A percentile compares a stretch with the other conserved stretches of the same genome.
phyloP scores from a whole-genome alignment of 1,140 invertebrate genomes.

The Drosophila varians region DNA sequence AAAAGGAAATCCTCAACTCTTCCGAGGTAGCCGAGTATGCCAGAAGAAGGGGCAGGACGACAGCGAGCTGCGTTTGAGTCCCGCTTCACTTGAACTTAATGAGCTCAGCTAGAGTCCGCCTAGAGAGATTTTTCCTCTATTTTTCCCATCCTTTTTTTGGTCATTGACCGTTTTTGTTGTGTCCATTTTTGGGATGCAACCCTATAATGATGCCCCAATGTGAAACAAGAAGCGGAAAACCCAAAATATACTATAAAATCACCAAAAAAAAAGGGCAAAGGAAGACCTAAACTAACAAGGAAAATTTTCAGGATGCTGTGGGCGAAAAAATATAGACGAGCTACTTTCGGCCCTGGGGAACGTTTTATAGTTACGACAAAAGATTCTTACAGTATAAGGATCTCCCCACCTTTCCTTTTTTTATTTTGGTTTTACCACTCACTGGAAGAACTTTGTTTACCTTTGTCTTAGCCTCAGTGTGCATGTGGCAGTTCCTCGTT shows the following conservation, averaged over 20 bases:
- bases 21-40: background rate
- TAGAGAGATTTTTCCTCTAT: background rate
- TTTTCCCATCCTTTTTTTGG: background rate
- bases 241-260: conserved; percentile 32
- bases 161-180: conserved; percentile 2
- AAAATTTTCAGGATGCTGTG: conserved; percentile 8
- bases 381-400: conserved; percentile 25
- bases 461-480: conserved; percentile 28
- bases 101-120: conserved; percentile 29
- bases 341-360: conserved; percentile 10
- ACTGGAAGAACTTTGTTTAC: conserved; percentile 35
- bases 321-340: background rate
- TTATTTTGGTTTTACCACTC: background rate
- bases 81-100: conserved; percentile 41
- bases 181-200: conserved; percentile 36
- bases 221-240: conserved; percentile 28
- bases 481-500: conserved; percentile 47
- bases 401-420: background rate
- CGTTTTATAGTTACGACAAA: conserved; percentile 45
- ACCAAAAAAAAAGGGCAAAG: background rate
- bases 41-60: background rate
- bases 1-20: conserved; percentile 41
- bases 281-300: conserved; percentile 29
- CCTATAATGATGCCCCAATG: conserved; percentile 35
- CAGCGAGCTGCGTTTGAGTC: background rate